These are phyloP conservation scores for Drosophila baimaii DNA, from an alignment of 1,140 invertebrate genomes.

Conservation along the genomic window DNA sequence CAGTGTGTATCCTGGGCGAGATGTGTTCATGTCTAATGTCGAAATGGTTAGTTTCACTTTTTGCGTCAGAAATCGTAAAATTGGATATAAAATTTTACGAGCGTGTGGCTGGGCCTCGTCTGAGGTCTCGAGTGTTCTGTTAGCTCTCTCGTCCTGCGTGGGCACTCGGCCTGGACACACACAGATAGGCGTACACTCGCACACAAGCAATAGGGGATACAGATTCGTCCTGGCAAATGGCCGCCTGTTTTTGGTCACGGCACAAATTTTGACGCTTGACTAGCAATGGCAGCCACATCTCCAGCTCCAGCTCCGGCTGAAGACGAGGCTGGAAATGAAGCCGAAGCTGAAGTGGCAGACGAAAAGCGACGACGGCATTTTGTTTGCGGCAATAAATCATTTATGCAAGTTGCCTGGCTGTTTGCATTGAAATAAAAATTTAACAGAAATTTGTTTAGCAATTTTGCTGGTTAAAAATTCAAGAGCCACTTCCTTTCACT, in stretches of 20 bases:
- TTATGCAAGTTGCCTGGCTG: constrained; percentile 76
- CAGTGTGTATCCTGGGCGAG: constrained; percentile 53
- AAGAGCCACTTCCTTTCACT: constrained; percentile 42
- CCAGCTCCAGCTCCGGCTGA: constrained; percentile 27
- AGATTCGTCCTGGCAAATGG: constrained; percentile 65
- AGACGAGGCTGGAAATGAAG: constrained; percentile 36
- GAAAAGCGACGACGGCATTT: constrained; percentile 47
- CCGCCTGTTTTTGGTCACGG: constrained; percentile 77
- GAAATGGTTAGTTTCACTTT: constrained; percentile 83
- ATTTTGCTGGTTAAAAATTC: constrained; percentile 80
- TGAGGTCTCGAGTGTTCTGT: constrained; percentile 64
- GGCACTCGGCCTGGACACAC: constrained; percentile 22
- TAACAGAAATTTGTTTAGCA: constrained; percentile 76
- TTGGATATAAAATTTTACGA: constrained; percentile 83
- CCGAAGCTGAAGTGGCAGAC: constrained; percentile 35
- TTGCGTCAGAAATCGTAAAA: constrained; percentile 83
- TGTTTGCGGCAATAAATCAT: constrained; percentile 79
- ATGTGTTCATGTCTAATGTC: constrained; percentile 83
- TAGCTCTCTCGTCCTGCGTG: constrained; percentile 54
- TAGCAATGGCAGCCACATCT: constrained; percentile 75
- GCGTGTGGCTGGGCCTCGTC: constrained; percentile 70
- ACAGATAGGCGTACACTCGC: constrained; percentile 3
- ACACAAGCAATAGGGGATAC: constrained; percentile 7
- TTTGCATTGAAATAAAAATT: constrained; percentile 74
- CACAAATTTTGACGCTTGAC: constrained; percentile 81